Percentiles rank a stretch among this genome's conserved stretches.
Evolutionary conservation across 2,797 vertebrate species (phyloP).

Genomic region (Perdix hodgsoniae): DNA sequence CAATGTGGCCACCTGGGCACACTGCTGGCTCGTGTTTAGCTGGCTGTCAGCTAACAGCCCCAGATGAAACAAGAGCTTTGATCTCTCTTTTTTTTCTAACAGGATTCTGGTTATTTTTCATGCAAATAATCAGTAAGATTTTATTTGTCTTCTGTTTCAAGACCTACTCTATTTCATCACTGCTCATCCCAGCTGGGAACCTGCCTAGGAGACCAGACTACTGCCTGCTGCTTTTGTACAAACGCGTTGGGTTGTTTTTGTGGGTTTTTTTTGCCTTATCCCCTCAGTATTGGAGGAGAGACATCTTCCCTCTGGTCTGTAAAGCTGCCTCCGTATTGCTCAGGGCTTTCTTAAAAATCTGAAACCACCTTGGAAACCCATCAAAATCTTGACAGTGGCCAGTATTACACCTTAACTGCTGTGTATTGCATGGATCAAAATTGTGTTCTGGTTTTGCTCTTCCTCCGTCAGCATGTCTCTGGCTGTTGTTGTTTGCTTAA

Average conservation of each 20-base stretch:
- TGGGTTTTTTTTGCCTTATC: not conserved
- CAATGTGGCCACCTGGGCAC: no score
- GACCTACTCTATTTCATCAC: not conserved
- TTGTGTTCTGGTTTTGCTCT: not conserved
- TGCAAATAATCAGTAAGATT: not conserved
- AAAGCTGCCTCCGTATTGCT: not conserved
- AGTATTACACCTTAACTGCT: not conserved
- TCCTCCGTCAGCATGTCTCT: not conserved
- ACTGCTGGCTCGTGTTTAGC: no score
- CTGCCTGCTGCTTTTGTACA: not conserved
- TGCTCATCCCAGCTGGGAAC: not conserved
- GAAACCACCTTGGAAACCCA: not conserved
- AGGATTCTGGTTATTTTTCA: not conserved
- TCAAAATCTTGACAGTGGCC: not conserved
- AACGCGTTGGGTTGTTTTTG: not conserved
- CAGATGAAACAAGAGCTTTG: no score
- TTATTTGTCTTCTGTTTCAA: not conserved
- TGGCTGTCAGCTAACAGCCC: no score
- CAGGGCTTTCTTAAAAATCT: not conserved
- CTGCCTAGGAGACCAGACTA: not conserved
- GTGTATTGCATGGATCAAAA: accelerated
- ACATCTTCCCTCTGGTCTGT: not conserved
- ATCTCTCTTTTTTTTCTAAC: not conserved
- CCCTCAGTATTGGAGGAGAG: accelerated
- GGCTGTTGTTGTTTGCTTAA: not conserved